These are phyloP conservation scores for Chiloscyllium punctatum DNA, from an alignment of 2,797 vertebrate species.

Conservation along the genomic window DNA sequence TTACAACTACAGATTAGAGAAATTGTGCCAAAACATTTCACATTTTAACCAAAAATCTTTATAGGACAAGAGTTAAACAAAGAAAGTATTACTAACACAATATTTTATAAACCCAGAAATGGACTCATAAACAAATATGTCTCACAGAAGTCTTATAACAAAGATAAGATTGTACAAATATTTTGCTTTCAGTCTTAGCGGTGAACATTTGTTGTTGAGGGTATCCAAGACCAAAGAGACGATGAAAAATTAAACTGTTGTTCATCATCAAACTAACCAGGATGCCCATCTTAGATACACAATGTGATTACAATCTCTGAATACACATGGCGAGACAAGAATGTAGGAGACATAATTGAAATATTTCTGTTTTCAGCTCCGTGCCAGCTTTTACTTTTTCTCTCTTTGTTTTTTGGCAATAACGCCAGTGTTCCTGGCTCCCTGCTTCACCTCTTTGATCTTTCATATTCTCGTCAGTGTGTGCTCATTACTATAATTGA, in stretches of 20 bases:
- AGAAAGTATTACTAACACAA: too few species aligned
- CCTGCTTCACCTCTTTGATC: background rate
- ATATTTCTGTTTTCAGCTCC: background rate
- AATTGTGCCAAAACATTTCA: too few species aligned
- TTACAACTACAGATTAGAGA: too few species aligned
- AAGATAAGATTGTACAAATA: background rate
- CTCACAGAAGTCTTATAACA: background rate
- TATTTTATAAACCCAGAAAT: too few species aligned
- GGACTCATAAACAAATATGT: background rate
- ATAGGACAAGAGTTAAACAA: too few species aligned
- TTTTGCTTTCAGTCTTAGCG: slow-evolving; percentile 2
- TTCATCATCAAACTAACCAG: background rate
- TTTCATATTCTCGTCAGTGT: background rate
- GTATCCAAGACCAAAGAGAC: background rate
- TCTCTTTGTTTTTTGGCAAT: background rate
- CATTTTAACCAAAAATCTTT: too few species aligned
- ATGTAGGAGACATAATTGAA: background rate
- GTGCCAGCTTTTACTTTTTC: background rate
- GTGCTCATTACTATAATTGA: background rate
- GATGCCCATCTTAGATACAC: background rate
- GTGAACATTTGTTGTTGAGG: background rate
- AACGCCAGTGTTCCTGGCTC: background rate
- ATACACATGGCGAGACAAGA: background rate
- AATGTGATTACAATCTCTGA: background rate
- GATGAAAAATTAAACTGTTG: background rate